Percentiles rank a stretch among this genome's conserved stretches.
phyloP scores from a whole-genome alignment of 2,113 vertebrate genomes.

The Blennius ocellaris region DNA sequence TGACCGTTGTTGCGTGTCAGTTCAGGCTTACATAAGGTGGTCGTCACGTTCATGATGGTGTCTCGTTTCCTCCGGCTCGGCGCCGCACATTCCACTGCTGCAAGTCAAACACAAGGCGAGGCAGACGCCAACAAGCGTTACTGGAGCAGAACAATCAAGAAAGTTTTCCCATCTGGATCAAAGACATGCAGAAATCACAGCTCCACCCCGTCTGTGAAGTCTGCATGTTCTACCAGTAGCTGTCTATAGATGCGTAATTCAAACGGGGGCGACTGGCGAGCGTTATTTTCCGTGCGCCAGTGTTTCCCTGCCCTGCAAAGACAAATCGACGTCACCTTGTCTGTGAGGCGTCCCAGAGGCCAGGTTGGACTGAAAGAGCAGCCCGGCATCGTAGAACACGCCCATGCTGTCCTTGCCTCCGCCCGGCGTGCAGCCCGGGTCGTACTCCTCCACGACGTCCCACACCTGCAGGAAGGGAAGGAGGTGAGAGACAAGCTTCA shows the following conservation, averaged over 20 bases:
- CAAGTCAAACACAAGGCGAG: slow-evolving; percentile 19
- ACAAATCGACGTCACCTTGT: slow-evolving; percentile 63
- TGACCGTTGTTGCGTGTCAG: neutral
- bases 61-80: slow-evolving; percentile 53
- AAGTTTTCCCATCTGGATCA: too few species aligned
- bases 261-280: too few species aligned
- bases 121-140: too few species aligned
- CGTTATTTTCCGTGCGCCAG: too few species aligned
- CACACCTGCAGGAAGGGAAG: slow-evolving; percentile 79
- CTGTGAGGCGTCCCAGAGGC: slow-evolving; percentile 69
- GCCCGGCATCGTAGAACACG: slow-evolving; percentile 84
- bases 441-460: slow-evolving; percentile 81
- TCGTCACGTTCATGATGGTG: slow-evolving; percentile 56
- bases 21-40: slow-evolving; percentile 59
- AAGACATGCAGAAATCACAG: too few species aligned
- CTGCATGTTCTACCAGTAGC: too few species aligned
- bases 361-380: slow-evolving; percentile 75
- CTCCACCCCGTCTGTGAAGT: too few species aligned
- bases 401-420: slow-evolving; percentile 78
- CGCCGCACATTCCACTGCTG: slow-evolving; percentile 73
- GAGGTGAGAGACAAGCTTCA: neutral
- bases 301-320: too few species aligned
- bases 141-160: too few species aligned
- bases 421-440: slow-evolving; percentile 85
- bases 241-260: too few species aligned